Base-by-base conservation (phyloP, 2,797 vertebrate species). In the Staurois parvus region DNA sequence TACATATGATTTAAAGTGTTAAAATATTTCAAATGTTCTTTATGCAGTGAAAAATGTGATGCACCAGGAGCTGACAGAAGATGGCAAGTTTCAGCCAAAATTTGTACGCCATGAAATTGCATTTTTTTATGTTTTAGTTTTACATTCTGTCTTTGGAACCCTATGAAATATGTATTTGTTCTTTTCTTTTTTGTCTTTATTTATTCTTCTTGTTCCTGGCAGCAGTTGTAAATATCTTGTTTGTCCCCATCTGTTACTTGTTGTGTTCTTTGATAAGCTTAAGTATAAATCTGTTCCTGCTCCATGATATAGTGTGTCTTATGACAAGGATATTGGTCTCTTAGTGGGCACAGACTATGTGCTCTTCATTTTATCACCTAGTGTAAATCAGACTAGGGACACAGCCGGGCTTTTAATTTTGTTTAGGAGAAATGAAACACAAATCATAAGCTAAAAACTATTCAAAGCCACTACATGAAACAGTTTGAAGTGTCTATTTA, bases 311-410 rank as follows among this genome's bases (percentile, higher is more conserved):
- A 24, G 26, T 48, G 37, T 42, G 8, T 68, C 26, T 67, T 24
- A 30, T 68, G 26, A 40, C 62, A 42, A 78, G 59, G 21, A 78
- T 66, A 68, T 48, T 34, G 37, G 17, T 42, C 40, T 78, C n/a
- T 28, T 67, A 29, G n/a, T 29, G 24, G 28, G 26, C 37, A 21
- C 24, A 28, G 15, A 68, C 34, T 37, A 21, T 77, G 59, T 21
- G 52, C 24, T 37, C 32, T 77, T 64, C 29, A 2, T 76, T 59
- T 78, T 62, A 28, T 66, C 24, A 26, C 70, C n/a, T 64, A 21
- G n/a, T 15, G n/a, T 64, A 77, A 64, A 64, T 78, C 59, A 78
- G 26, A 40, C n/a, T 37, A 24, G 5, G 34, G 62, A 59, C n/a
- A 11, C 2, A 28, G 37, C 56, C 37, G 13, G 56, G 56, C 56